Conservation (phyloP, 2,797 vertebrate genomes). For the Discoglossus pictus region DNA sequence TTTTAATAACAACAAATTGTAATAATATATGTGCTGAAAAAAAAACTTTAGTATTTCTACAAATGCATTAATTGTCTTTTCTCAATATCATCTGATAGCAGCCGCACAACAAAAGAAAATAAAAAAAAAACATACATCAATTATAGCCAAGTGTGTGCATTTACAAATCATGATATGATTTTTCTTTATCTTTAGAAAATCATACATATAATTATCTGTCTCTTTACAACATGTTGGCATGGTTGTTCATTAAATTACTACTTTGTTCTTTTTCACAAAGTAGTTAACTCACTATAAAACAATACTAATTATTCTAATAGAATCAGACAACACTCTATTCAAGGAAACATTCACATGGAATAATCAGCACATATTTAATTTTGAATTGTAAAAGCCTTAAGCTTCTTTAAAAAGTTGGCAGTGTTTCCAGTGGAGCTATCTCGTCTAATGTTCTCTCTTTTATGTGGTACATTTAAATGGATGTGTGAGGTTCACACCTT, state of each 20-base stretch:
- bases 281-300: constrained; percentile 10
- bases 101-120: too few species aligned
- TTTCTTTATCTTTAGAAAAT: too few species aligned
- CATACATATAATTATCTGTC: constrained; percentile 1
- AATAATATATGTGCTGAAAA: too few species aligned
- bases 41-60: too few species aligned
- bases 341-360: constrained; percentile 42
- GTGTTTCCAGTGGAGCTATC: constrained; percentile 23
- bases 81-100: too few species aligned
- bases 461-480: neutral
- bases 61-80: too few species aligned
- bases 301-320: constrained; percentile 45
- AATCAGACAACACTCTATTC: constrained; percentile 40
- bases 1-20: too few species aligned
- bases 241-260: constrained; percentile 1
- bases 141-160: too few species aligned
- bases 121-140: too few species aligned
- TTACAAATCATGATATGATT: too few species aligned
- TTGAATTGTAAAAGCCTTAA: constrained; percentile 5
- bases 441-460: constrained; percentile 22
- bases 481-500: constrained; percentile 10
- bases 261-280: neutral
- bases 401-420: constrained; percentile 19
- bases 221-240: neutral
- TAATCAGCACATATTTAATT: constrained; percentile 41